Percentiles rank a stretch among this genome's conserved stretches.
phyloP scores from a whole-genome alignment of 92 coral and sea anemone genomes.

The Phenganax subtilis region DNA sequence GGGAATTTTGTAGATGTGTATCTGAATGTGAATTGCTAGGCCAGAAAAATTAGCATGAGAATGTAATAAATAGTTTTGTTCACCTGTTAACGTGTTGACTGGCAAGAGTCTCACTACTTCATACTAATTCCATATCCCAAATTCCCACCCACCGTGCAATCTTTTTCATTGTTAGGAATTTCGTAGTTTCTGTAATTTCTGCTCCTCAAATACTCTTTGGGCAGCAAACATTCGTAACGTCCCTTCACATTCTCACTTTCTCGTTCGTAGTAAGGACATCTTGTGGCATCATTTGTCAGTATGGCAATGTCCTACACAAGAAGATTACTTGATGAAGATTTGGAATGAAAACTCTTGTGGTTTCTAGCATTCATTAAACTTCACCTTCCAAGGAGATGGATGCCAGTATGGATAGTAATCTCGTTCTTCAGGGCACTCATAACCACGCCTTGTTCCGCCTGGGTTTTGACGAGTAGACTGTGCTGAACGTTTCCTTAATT shows the following conservation, averaged over 20 bases:
- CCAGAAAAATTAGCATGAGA: background rate
- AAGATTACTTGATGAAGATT: background rate
- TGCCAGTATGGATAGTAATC: slow-evolving; percentile 96
- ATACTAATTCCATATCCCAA: background rate
- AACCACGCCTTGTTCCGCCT: slow-evolving; percentile 83
- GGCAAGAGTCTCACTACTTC: background rate
- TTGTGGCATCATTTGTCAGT: slow-evolving; percentile 69
- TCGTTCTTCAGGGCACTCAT: slow-evolving; percentile 89
- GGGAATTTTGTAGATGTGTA: slow-evolving; percentile 6
- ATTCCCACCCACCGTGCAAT: slow-evolving; percentile 63
- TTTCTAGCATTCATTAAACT: background rate
- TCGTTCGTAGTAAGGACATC: slow-evolving; percentile 71
- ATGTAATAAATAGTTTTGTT: background rate
- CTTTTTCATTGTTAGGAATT: slow-evolving; percentile 70
- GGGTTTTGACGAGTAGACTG: slow-evolving; percentile 83
- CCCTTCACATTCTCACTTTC: slow-evolving; percentile 97
- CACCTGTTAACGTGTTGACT: background rate
- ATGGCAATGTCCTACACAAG: slow-evolving; percentile 72
- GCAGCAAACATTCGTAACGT: slow-evolving; percentile 73
- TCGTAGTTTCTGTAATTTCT: slow-evolving; percentile 65
- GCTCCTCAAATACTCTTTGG: slow-evolving; percentile 55
- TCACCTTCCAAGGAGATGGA: slow-evolving; percentile 94
- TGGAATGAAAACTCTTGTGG: too few relatives aligned
- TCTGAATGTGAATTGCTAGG: background rate
- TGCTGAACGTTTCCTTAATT: slow-evolving; percentile 55